Percentiles rank a stretch among this genome's conserved stretches.
These are phyloP conservation scores for Syngnathus typhle DNA, from an alignment of 2,113 vertebrate genomes.

Conservation along the genomic window DNA sequence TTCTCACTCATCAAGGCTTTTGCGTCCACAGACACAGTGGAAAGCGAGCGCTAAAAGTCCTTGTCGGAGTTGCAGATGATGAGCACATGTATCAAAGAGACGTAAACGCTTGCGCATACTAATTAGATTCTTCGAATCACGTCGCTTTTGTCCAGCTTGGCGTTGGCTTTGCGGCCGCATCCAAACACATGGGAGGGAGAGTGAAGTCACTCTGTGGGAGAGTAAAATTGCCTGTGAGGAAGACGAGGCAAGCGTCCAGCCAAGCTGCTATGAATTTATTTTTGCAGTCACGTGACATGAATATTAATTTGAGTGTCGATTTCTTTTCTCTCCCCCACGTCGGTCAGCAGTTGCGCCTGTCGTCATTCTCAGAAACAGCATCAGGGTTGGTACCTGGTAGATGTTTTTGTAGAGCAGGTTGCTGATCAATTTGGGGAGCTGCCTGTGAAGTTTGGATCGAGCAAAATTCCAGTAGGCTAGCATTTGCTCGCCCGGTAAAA, in stretches of 20 bases:
- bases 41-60: slow-evolving; percentile 22
- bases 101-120: slow-evolving; percentile 9
- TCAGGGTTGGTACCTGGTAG: background rate
- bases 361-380: background rate
- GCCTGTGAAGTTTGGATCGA: background rate
- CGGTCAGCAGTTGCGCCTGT: background rate
- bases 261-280: slow-evolving; percentile 53
- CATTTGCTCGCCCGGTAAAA: background rate
- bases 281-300: slow-evolving; percentile 32
- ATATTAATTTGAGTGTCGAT: slow-evolving; percentile 14
- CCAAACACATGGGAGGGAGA: slow-evolving; percentile 58
- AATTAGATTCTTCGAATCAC: slow-evolving; percentile 30
- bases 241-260: slow-evolving; percentile 52
- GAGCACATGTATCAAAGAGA: slow-evolving; percentile 4
- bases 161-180: slow-evolving; percentile 30
- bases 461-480: background rate
- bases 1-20: slow-evolving; percentile 30
- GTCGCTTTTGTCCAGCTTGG: slow-evolving; percentile 28
- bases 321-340: slow-evolving; percentile 1
- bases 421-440: background rate
- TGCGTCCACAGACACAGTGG: slow-evolving; percentile 6
- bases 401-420: background rate
- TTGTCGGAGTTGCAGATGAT: background rate
- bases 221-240: slow-evolving; percentile 43
- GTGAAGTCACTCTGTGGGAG: slow-evolving; percentile 55